These are phyloP conservation scores for Gracilinanus agilis DNA, from an alignment of 2,113 vertebrate genomes.

Conservation along the genomic window DNA sequence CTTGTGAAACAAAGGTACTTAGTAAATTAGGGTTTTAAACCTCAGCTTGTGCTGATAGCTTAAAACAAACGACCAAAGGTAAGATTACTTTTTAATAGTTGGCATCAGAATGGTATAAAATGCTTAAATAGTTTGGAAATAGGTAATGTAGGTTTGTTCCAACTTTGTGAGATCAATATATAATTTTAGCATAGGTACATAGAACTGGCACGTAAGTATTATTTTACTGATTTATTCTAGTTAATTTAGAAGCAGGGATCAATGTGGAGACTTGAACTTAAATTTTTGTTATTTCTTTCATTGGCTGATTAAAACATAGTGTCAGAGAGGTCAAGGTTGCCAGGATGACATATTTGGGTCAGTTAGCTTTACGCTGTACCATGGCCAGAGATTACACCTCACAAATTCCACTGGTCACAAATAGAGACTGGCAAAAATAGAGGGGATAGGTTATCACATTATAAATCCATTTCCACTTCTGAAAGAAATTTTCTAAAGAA, in stretches of 20 bases:
- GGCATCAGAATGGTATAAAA: constrained; percentile 5
- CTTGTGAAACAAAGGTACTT: constrained; percentile 31
- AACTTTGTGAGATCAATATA: constrained; percentile 34
- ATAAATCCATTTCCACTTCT: constrained; percentile 23
- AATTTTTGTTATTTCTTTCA: constrained; percentile 28
- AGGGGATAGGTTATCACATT: not conserved
- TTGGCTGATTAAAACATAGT: not conserved
- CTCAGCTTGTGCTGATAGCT: constrained; percentile 26
- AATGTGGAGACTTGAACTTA: constrained; percentile 21
- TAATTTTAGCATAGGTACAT: constrained; percentile 29
- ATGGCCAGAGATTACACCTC: not conserved
- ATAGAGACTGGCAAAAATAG: constrained; percentile 20
- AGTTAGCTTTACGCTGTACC: not conserved
- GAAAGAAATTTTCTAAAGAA: not conserved
- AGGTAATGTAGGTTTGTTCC: not conserved
- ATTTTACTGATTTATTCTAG: constrained; percentile 24
- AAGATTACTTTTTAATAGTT: not conserved
- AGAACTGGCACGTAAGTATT: not conserved
- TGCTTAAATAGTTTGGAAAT: not conserved
- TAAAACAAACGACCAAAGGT: not conserved
- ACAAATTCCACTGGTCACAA: constrained; percentile 25
- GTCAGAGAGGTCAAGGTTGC: constrained; percentile 9
- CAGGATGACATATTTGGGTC: not conserved
- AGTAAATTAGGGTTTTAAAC: not conserved
- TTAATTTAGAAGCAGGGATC: constrained; percentile 7